Evolutionary conservation across 2,113 vertebrate species (phyloP).

Genomic region (Percopsis transmontana): DNA sequence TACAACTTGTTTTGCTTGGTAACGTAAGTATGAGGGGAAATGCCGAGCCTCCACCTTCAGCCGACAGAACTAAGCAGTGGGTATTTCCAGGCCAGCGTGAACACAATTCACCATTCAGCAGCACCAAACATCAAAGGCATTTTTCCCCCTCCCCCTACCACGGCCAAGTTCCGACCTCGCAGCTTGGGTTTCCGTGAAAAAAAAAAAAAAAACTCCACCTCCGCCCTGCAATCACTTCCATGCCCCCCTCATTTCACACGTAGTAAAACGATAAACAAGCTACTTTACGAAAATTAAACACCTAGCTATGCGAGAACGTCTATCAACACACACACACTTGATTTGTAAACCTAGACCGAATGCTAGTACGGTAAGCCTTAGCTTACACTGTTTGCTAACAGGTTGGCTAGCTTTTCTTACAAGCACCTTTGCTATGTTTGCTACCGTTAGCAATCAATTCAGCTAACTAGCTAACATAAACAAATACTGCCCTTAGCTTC

Average conservation of each 20-base stretch:
- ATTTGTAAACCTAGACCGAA: neutral
- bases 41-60: constrained; percentile 68
- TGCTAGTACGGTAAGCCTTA: constrained; percentile 8
- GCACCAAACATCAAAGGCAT: constrained; percentile 77
- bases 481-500: constrained; percentile 53
- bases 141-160: constrained; percentile 65
- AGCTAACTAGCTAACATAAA: constrained; percentile 72
- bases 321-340: neutral
- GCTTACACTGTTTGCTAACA: constrained; percentile 42
- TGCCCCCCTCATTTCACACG: constrained; percentile 56
- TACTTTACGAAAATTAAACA: neutral
- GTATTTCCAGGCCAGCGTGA: constrained; percentile 76
- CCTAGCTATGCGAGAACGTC: neutral
- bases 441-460: constrained; percentile 40
- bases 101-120: constrained; percentile 76
- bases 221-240: constrained; percentile 64
- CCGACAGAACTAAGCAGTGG: constrained; percentile 62
- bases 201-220: constrained; percentile 61
- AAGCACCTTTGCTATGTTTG: constrained; percentile 21
- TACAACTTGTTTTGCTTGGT: constrained; percentile 42
- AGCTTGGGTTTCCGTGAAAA: constrained; percentile 72
- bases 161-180: constrained; percentile 74
- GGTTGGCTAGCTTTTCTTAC: constrained; percentile 62
- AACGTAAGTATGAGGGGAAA: constrained; percentile 53
- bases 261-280: neutral